A percentile compares a stretch with the other conserved stretches of the same genome.
These are phyloP conservation scores for Idaea aversata DNA, from an alignment of 2,888 invertebrate species.

Conservation along the genomic window DNA sequence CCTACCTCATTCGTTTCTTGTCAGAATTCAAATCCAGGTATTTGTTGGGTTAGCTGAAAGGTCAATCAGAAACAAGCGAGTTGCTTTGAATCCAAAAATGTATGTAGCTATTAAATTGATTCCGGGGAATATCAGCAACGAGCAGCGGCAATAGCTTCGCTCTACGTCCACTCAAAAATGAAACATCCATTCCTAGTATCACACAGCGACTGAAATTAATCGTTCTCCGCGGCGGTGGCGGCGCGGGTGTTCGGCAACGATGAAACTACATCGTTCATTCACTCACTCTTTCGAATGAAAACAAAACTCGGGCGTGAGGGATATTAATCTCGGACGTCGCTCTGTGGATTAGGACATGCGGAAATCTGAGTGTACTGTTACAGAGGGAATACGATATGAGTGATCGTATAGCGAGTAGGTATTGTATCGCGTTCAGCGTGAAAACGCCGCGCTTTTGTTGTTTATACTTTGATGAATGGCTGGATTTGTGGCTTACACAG, in stretches of 20 bases:
- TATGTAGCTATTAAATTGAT: not conserved
- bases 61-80: not conserved
- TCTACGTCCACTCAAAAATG: slow-evolving; percentile 3
- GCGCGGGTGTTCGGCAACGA: slow-evolving; percentile 25
- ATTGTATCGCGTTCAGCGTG: slow-evolving; percentile 9
- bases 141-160: not conserved
- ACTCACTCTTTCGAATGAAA: slow-evolving; percentile 25
- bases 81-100: not conserved
- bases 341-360: slow-evolving; percentile 18
- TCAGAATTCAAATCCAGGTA: not conserved
- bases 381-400: slow-evolving; percentile 21
- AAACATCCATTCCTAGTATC: slow-evolving; percentile 24
- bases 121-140: not conserved
- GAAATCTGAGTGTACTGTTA: slow-evolving; percentile 10
- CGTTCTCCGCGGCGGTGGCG: slow-evolving; percentile 19
- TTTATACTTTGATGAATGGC: not conserved
- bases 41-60: not conserved
- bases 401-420: slow-evolving; percentile 8
- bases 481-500: not conserved
- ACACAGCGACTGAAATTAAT: slow-evolving; percentile 29
- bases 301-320: slow-evolving; percentile 31
- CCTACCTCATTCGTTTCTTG: not conserved
- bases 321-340: slow-evolving; percentile 32
- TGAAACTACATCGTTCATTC: slow-evolving; percentile 29
- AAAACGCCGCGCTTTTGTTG: slow-evolving; percentile 5